Conservation (phyloP, 2,797 vertebrate species). For the Argya squamiceps region DNA sequence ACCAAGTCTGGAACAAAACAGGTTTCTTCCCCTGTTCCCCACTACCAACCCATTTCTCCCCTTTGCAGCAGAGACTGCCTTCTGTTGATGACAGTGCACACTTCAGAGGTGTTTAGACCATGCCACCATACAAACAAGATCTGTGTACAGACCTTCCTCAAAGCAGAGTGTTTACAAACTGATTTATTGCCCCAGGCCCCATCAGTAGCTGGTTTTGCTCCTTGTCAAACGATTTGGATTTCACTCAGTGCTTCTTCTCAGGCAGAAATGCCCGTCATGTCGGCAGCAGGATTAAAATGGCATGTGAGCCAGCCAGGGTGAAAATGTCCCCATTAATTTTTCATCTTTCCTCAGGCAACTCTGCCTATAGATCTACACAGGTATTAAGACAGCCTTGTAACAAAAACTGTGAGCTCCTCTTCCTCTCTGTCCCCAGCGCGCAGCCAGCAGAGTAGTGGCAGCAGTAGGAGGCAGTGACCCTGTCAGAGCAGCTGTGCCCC, state of each 20-base stretch:
- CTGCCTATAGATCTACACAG: conserved; percentile 62
- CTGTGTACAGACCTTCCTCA: not conserved
- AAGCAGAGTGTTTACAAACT: not conserved
- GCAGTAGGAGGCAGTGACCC: not conserved
- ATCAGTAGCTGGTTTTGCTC: not conserved
- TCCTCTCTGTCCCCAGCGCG: not conserved
- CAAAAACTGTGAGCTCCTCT: not conserved
- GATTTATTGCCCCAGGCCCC: conserved; percentile 3
- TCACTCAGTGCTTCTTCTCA: conserved; percentile 5
- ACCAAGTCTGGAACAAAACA: not conserved
- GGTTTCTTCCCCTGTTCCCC: not conserved
- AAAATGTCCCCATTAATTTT: conserved; percentile 72
- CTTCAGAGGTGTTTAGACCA: not conserved
- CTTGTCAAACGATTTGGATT: not conserved
- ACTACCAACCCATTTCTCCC: not conserved
- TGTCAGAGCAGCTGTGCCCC: not conserved
- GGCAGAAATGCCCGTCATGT: conserved; percentile 19
- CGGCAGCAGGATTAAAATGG: conserved; percentile 61
- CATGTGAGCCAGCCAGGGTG: conserved; percentile 56
- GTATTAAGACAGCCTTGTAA: conserved; percentile 42
- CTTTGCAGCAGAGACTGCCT: not conserved
- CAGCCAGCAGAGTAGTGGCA: not conserved
- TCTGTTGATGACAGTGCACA: not conserved
- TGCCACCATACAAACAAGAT: not conserved
- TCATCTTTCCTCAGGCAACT: conserved; percentile 69